Base-by-base conservation (phyloP, 2,888 invertebrate species). In the Cremastinae sp. region DNA sequence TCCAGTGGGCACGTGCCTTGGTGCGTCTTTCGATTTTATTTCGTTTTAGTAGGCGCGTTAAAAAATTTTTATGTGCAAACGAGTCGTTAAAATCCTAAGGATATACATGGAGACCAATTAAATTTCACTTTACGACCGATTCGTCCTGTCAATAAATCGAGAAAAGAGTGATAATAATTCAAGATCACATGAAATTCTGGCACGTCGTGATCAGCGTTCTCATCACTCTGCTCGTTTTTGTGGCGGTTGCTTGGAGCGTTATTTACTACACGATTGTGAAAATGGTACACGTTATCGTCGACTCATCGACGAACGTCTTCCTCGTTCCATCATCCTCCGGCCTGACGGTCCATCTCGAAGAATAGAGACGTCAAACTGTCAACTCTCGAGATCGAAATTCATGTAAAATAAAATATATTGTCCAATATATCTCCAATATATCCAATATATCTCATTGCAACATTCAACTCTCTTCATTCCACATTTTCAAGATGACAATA, bases 191-290 rank as follows among this genome's bases (percentile, higher is more conserved):
- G 75, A 70, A 62, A 76, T 47, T 73, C 47, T 78, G 74, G 78
- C 71, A 71, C 56, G 43, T 74, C 41, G 47, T 78, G 3, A 36
- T 75, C 45, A 62, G 75, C 49, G 20, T 62, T 18, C 41, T 75
- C 43, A 53, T 76, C 45, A 69, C 51, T 20, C 59, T 76, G 43
- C 18, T 8, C 7, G 45, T 58, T 14, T 18, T 79, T 53, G 58
- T 66, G 69, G 68, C 74, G 38, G 41, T 78, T 22, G 77, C 61
- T 38, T 75, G 77, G 77, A 72, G 71, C 61, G 69, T 78, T 41
- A 59, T 80, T 74, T 77, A 75, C 58, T 74, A 71, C 75, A 75
- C 76, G 61, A 74, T 77, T 56, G 77, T 77, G 41, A 61, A 56
- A 59, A 78, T 80, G 80, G 75, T 77, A 43, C 74, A 71, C 53